Percentiles rank a stretch among this genome's conserved stretches.
Conservation (phyloP, 2,888 invertebrate species). For the Endotricha flammealis region DNA sequence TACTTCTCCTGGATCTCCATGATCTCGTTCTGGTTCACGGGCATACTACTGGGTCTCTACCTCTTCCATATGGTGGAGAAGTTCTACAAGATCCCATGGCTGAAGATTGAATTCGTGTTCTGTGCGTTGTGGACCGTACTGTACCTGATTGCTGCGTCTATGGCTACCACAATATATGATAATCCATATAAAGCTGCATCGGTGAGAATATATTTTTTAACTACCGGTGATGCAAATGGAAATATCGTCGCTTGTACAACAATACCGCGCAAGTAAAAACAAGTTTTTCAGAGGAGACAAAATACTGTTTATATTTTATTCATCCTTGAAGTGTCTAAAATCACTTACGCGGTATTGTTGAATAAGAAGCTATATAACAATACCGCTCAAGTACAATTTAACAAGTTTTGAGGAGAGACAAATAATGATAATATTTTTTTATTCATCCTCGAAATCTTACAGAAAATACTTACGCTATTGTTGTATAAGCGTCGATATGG, state of each 20-base stretch:
- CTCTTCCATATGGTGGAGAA: constrained; percentile 92
- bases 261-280: too few species aligned
- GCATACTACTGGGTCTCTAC: constrained; percentile 87
- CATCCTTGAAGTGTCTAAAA: too few species aligned
- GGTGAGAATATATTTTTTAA: constrained; percentile 75
- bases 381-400: too few species aligned
- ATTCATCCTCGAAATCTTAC: too few species aligned
- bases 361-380: too few species aligned
- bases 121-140: constrained; percentile 85
- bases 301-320: too few species aligned
- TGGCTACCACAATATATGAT: constrained; percentile 80
- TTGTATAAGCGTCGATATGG: too few species aligned
- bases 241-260: background rate
- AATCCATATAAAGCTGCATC: constrained; percentile 83
- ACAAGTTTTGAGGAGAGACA: too few species aligned
- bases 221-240: background rate
- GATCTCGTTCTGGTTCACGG: constrained; percentile 91
- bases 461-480: too few species aligned
- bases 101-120: constrained; percentile 88
- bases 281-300: too few species aligned
- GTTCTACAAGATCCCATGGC: constrained; percentile 91
- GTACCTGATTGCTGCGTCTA: constrained; percentile 85
- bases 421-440: background rate
- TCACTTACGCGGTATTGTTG: too few species aligned
- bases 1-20: constrained; percentile 89